Conservation (phyloP, 2,888 invertebrate species). For the Drosophila tanythrix region DNA sequence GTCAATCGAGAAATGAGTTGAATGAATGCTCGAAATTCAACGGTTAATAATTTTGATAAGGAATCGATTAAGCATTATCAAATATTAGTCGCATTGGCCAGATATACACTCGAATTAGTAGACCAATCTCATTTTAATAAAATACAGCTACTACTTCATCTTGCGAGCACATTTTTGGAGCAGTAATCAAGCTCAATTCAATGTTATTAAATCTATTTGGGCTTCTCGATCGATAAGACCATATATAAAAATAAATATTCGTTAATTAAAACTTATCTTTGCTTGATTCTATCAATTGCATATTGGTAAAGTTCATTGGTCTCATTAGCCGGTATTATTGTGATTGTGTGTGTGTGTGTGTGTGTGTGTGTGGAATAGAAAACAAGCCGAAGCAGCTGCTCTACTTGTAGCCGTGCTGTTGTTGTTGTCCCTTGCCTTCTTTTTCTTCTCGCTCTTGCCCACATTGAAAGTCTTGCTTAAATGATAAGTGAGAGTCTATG, state of each 20-base stretch:
- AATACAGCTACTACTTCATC: neutral
- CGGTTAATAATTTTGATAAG: neutral
- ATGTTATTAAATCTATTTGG: neutral
- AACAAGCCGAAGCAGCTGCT: slow-evolving; percentile 28
- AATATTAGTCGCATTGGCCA: neutral
- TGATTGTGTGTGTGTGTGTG: neutral
- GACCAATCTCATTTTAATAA: neutral
- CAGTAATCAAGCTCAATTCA: neutral
- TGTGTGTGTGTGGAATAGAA: neutral
- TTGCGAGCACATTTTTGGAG: neutral
- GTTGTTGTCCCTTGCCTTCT: slow-evolving; percentile 1
- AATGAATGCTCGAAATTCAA: neutral
- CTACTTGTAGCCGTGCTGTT: neutral
- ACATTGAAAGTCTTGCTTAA: slow-evolving; percentile 2
- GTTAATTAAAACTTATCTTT: neutral
- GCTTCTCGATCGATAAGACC: neutral
- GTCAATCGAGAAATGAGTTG: slow-evolving; percentile 1
- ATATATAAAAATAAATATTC: neutral
- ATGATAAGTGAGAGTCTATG: neutral
- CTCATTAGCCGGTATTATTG: slow-evolving; percentile 7
- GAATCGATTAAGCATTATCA: neutral
- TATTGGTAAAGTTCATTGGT: slow-evolving; percentile 29
- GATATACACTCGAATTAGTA: neutral
- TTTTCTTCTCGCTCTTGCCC: slow-evolving; percentile 6
- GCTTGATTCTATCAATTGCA: neutral